Percentiles rank a stretch among this genome's conserved stretches.
phyloP scores from a whole-genome alignment of 2,797 vertebrate genomes.

The Natrix natrix region DNA sequence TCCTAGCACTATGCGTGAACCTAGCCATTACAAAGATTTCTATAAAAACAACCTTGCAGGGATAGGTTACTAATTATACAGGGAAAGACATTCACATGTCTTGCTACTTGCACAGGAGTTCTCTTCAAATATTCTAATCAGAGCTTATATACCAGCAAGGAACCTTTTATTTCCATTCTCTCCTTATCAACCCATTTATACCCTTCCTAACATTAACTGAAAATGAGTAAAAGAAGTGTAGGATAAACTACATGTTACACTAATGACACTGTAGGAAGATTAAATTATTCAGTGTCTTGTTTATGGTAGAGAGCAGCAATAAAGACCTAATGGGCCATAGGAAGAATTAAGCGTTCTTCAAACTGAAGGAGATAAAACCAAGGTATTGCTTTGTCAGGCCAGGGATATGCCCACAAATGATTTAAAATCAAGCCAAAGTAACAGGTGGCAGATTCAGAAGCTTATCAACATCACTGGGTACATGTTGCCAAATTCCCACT shows the following conservation, averaged over 20 bases:
- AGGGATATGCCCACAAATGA: background rate
- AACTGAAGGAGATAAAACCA: background rate
- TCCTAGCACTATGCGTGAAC: background rate
- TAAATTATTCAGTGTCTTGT: background rate
- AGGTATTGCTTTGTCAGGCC: background rate
- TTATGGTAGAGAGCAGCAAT: background rate
- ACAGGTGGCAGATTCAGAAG: background rate
- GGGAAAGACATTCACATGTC: background rate
- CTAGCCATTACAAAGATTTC: background rate
- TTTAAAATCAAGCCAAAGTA: background rate
- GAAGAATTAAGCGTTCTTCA: background rate
- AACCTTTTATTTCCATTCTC: background rate
- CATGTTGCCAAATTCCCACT: background rate
- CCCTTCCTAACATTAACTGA: background rate
- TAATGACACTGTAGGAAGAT: background rate
- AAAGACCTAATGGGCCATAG: background rate
- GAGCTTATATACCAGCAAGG: background rate
- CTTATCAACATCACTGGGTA: background rate
- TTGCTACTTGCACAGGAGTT: background rate
- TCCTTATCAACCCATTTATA: background rate
- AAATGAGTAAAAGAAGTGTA: background rate
- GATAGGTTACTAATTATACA: background rate
- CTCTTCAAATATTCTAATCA: background rate
- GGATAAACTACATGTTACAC: background rate
- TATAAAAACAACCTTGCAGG: background rate